Percentiles rank a stretch among this genome's conserved stretches.
Conservation (phyloP, 2,888 invertebrate species). For the Athrips mouffetella region DNA sequence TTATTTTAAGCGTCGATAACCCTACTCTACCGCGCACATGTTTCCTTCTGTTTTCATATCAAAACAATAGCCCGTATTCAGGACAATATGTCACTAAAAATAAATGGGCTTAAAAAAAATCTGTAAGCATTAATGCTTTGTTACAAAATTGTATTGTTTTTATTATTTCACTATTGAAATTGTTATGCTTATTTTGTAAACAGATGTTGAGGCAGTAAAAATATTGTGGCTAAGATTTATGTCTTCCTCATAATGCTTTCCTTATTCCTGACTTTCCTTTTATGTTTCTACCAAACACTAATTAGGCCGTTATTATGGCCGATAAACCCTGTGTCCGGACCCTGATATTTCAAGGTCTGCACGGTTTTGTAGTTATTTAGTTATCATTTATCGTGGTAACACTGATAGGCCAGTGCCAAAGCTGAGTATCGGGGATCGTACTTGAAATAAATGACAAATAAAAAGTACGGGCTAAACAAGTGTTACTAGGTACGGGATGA, state of each 20-base stretch:
- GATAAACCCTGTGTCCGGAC: neutral
- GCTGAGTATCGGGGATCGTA: no score
- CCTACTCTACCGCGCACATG: slow-evolving; percentile 37
- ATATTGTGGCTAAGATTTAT: slow-evolving; percentile 11
- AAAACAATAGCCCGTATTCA: slow-evolving; percentile 56
- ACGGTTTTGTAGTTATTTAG: no score
- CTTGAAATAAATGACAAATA: no score
- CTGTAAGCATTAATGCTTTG: slow-evolving; percentile 24
- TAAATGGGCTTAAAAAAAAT: slow-evolving; percentile 43
- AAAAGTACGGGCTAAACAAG: no score
- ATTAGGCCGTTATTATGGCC: neutral
- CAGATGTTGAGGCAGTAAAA: slow-evolving; percentile 18
- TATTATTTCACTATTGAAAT: slow-evolving; percentile 18
- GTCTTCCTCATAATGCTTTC: slow-evolving; percentile 9
- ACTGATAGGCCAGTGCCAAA: no score
- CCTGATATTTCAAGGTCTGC: no score
- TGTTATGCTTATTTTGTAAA: slow-evolving; percentile 10
- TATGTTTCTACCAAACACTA: slow-evolving; percentile 7
- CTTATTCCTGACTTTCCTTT: neutral
- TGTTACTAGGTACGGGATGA: no score
- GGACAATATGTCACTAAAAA: slow-evolving; percentile 60
- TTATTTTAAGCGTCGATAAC: slow-evolving; percentile 31
- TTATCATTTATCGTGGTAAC: no score
- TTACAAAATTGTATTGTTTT: slow-evolving; percentile 18
- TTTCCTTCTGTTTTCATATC: slow-evolving; percentile 38